A percentile compares a stretch with the other conserved stretches of the same genome.
phyloP scores from a whole-genome alignment of 2,113 vertebrate genomes.

The Naja naja region DNA sequence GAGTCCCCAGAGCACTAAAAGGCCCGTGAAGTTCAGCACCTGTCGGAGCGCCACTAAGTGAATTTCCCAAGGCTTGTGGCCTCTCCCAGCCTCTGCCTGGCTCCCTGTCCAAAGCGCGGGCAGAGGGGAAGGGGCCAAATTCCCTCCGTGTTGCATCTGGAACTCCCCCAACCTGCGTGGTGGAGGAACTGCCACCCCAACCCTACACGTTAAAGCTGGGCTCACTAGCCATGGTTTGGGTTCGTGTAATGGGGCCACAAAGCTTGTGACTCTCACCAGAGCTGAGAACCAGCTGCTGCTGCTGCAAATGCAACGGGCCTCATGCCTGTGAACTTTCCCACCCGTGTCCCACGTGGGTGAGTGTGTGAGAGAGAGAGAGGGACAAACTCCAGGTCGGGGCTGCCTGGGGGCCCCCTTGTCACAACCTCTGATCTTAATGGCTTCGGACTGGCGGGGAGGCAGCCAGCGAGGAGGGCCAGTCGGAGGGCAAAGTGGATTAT shows the following conservation, averaged over 20 bases:
- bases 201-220: not conserved
- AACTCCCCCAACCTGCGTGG: not conserved
- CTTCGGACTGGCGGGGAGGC: not conserved
- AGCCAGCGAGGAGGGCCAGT: no score
- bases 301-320: not conserved
- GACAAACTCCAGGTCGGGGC: not conserved
- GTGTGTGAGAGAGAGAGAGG: no score
- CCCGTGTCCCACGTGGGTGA: not conserved
- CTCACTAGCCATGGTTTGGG: not conserved
- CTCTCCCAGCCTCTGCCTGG: not conserved
- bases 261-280: not conserved
- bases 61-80: not conserved
- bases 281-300: not conserved
- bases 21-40: not conserved
- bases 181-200: not conserved
- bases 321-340: not conserved
- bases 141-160: not conserved
- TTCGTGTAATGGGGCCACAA: not conserved
- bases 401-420: not conserved
- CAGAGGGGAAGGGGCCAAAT: not conserved
- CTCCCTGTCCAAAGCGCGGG: not conserved
- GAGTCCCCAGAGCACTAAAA: not conserved
- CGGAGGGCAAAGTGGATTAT: not conserved
- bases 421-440: not conserved
- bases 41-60: not conserved